phyloP scores from a whole-genome alignment of 2,888 invertebrate species.

The Lochmaea crataegi region DNA sequence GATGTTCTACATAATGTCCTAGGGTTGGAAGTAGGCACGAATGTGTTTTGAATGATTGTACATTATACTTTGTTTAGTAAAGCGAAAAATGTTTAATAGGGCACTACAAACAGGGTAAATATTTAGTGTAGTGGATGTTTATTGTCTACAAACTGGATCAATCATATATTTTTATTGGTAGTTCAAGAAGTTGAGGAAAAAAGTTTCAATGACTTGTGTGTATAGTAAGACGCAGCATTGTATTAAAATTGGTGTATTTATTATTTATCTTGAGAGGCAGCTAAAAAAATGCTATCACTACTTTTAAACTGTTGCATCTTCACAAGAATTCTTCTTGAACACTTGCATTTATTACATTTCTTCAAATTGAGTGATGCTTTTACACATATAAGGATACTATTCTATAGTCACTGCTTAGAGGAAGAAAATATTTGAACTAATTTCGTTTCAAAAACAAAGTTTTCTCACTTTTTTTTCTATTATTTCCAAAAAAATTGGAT shows the following conservation, averaged over 20 bases:
- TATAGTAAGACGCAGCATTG: not conserved
- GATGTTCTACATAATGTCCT: conserved; percentile 3
- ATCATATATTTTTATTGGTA: not conserved
- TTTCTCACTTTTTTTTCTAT: no score
- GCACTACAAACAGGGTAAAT: conserved; percentile 5
- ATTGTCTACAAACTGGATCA: not conserved
- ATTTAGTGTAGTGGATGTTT: not conserved
- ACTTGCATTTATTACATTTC: no score
- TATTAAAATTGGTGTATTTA: not conserved
- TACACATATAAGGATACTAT: no score
- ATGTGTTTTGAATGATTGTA: not conserved
- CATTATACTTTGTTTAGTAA: not conserved
- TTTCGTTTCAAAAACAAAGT: no score
- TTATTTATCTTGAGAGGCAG: not conserved
- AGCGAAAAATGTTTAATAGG: not conserved
- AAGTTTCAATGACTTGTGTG: not conserved
- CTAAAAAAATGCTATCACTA: no score
- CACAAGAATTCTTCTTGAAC: no score
- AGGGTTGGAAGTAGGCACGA: not conserved
- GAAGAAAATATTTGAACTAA: no score
- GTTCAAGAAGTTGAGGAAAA: not conserved
- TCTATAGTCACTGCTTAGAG: no score
- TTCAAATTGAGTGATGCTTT: no score
- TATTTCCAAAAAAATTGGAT: no score
- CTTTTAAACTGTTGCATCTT: no score